Evolutionary conservation across 2,888 invertebrate genomes (phyloP), one percentile per base, ranked within the genome.

Genomic region (Campoletis raptor): DNA sequence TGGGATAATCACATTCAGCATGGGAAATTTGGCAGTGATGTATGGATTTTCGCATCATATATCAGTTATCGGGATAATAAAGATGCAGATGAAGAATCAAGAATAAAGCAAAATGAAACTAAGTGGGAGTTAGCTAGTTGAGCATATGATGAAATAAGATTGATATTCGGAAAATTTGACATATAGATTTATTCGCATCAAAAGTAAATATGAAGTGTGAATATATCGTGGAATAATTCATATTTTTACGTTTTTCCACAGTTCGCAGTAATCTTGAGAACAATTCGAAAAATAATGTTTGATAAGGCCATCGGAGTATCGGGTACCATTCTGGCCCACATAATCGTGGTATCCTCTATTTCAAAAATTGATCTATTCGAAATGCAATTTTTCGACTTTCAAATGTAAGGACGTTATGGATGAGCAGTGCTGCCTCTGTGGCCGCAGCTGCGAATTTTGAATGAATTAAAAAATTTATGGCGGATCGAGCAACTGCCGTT

Each of bases 1-100:
- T 61, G 61, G 24, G 3, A 24, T 61, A 61, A n/a, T n/a, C n/a
- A n/a, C n/a, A n/a, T n/a, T n/a, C n/a, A n/a, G n/a, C n/a, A n/a
- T n/a, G n/a, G n/a, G n/a, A n/a, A n/a, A n/a, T n/a, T 61, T 61
- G 61, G 61, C 61, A 61, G 61, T 61, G 0, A 8, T 61, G 61
- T 61, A 9, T 3, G 21, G 21, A 21, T 61, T 61, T 61, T 61
- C 4, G 61, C 61, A 12, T 61, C 21, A 6, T 61, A 21, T 61
- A 30, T 61, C 10, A 61, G 21, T 21, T 61, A 21, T 21, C 12
- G n/a, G n/a, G n/a, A n/a, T n/a, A n/a, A n/a, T n/a, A n/a, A n/a
- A n/a, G 52, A n/a, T n/a, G 18, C 52, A n/a, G 52, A 52, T 52
- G 18, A n/a, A 15, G 52, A 52, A 52, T 52, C 52, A 52, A 52